Conservation (phyloP, 2,797 vertebrate genomes). For the Platalea minor region DNA sequence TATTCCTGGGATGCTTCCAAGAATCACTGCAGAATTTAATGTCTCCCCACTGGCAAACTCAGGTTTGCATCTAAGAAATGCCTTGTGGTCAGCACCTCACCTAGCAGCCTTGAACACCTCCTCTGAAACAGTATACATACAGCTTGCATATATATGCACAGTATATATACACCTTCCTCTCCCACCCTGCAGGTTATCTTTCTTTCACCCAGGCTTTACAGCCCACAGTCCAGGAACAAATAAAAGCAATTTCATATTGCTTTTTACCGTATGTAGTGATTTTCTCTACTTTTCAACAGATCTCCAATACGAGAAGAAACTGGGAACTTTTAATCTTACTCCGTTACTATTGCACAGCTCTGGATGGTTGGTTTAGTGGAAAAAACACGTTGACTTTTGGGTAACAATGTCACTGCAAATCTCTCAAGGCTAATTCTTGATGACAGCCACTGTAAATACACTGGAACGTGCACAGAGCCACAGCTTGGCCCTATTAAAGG, state of each 20-base stretch:
- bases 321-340: background rate
- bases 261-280: background rate
- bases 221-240: background rate
- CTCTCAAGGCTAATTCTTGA: background rate
- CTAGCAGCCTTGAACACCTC: background rate
- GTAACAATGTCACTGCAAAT: background rate
- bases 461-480: background rate
- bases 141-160: background rate
- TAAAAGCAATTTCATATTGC: background rate
- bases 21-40: background rate
- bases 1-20: background rate
- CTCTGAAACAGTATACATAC: background rate
- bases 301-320: background rate
- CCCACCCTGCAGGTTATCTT: background rate
- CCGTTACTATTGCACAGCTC: background rate
- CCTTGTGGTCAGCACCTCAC: background rate
- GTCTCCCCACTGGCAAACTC: background rate
- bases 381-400: background rate
- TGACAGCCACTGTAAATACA: background rate
- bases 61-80: background rate
- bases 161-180: background rate
- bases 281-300: background rate
- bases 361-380: background rate
- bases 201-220: background rate
- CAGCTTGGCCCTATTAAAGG: background rate